phyloP scores from a whole-genome alignment of 2,888 invertebrate genomes.

The Eristalinus aeneus region DNA sequence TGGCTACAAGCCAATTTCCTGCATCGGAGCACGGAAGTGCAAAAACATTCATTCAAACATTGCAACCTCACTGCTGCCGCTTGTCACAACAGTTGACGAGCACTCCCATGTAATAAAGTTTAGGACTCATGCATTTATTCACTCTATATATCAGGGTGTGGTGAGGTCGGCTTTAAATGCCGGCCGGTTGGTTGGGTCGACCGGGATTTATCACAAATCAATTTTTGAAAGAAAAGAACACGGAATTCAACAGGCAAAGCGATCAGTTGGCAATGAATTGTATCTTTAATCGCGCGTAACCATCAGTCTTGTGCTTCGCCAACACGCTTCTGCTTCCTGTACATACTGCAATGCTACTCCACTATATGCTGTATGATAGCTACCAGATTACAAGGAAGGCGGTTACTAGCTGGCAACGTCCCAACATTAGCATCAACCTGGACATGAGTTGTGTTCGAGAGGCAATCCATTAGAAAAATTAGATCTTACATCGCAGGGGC shows the following conservation, averaged over 20 bases:
- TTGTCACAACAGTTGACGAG: background rate
- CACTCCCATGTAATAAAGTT: constrained; percentile 1
- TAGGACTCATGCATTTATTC: constrained; percentile 22
- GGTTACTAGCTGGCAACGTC: background rate
- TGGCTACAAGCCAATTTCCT: constrained; percentile 58
- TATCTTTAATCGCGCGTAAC: constrained; percentile 62
- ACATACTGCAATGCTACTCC: constrained; percentile 8
- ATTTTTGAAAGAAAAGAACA: constrained; percentile 17
- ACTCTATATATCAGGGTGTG: constrained; percentile 18
- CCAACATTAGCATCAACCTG: constrained; percentile 31
- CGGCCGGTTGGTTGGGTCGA: background rate
- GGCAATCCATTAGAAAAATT: constrained; percentile 58
- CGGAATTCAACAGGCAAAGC: constrained; percentile 18
- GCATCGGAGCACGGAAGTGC: constrained; percentile 37
- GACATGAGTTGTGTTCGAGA: constrained; percentile 35
- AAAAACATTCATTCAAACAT: constrained; percentile 34
- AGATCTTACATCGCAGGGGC: constrained; percentile 57
- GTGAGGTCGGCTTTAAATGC: background rate
- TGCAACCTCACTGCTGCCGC: constrained; percentile 26
- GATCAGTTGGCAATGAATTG: constrained; percentile 38
- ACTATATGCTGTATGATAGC: background rate
- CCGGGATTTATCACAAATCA: constrained; percentile 32
- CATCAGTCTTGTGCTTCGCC: constrained; percentile 33
- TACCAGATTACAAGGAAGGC: constrained; percentile 14
- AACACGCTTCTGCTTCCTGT: constrained; percentile 34